phyloP scores from a whole-genome alignment of 2,888 invertebrate species.

The Dicycla oo region DNA sequence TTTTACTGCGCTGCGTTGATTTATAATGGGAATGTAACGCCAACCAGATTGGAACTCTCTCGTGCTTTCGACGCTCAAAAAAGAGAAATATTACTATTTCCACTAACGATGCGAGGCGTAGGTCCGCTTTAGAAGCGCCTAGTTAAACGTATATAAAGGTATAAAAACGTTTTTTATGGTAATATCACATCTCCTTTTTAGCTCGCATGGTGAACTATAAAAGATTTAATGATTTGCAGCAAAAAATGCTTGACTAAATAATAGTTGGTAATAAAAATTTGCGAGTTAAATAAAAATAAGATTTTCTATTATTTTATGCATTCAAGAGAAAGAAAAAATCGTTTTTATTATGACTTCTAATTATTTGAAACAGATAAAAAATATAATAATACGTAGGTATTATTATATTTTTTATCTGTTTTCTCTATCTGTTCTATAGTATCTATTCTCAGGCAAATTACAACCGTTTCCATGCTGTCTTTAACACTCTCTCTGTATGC shows the following conservation, averaged over 20 bases:
- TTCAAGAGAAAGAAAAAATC: slow-evolving; percentile 1
- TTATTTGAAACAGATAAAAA: slow-evolving; percentile 13
- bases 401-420: too few species aligned
- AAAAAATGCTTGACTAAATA: slow-evolving; percentile 16
- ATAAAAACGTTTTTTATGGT: slow-evolving; percentile 46
- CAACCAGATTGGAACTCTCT: slow-evolving; percentile 35
- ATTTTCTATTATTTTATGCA: slow-evolving; percentile 19
- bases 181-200: slow-evolving; percentile 32
- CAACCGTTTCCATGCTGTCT: neutral
- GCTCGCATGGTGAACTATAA: slow-evolving; percentile 37
- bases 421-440: too few species aligned
- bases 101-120: slow-evolving; percentile 58
- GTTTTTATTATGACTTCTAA: neutral
- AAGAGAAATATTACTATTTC: slow-evolving; percentile 57
- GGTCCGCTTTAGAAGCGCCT: slow-evolving; percentile 33
- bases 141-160: slow-evolving; percentile 31
- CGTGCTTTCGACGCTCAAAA: slow-evolving; percentile 48
- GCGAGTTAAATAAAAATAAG: neutral
- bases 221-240: slow-evolving; percentile 36
- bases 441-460: slow-evolving; percentile 9
- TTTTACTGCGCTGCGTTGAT: slow-evolving; percentile 65
- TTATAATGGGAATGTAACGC: slow-evolving; percentile 58
- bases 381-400: slow-evolving; percentile 2
- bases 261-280: slow-evolving; percentile 30
- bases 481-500: slow-evolving; percentile 16